Evolutionary conservation across 2,888 invertebrate species (phyloP).

Genomic region (Noctua fimbriata): DNA sequence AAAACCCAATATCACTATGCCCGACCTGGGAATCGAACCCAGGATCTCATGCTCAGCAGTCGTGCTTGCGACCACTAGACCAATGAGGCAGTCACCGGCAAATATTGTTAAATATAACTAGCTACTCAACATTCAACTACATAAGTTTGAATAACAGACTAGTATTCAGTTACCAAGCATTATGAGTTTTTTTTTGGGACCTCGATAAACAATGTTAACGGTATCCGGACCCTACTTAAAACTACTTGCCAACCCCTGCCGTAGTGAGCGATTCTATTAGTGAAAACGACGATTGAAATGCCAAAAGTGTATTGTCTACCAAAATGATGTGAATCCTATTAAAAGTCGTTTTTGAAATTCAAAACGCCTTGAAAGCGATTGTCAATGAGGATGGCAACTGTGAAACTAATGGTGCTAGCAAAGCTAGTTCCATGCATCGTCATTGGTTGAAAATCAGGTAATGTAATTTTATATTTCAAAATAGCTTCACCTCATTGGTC

Average conservation of each 20-base stretch:
- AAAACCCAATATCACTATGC: too few relatives aligned
- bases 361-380: neutral
- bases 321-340: too few relatives aligned
- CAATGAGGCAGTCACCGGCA: neutral
- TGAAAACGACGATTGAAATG: neutral
- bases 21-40: too few relatives aligned
- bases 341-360: neutral
- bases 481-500: too few relatives aligned
- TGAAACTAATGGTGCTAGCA: too few relatives aligned
- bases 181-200: neutral
- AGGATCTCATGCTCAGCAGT: too few relatives aligned
- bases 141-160: neutral
- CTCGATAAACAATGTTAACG: neutral
- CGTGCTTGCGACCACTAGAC: too few relatives aligned
- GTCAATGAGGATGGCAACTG: neutral
- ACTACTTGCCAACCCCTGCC: neutral
- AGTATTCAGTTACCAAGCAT: neutral
- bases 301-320: neutral
- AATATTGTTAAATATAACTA: too few relatives aligned
- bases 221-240: neutral
- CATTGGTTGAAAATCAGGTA: too few relatives aligned
- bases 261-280: neutral
- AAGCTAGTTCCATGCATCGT: too few relatives aligned
- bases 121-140: neutral
- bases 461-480: too few relatives aligned